phyloP scores from a whole-genome alignment of 1,140 invertebrate genomes.

The Drosophila teissieri region DNA sequence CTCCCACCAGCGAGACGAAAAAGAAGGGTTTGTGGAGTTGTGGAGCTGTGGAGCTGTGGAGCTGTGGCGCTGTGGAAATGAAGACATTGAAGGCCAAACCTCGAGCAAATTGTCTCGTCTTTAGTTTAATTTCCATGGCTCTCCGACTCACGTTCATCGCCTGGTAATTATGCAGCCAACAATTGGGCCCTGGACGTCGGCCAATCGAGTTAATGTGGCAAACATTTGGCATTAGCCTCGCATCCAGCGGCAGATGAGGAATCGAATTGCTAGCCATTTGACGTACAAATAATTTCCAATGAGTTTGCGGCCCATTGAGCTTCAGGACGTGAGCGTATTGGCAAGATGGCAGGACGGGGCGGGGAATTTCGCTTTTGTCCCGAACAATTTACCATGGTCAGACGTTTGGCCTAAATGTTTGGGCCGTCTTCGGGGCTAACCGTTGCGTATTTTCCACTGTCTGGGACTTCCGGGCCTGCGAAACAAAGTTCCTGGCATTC shows the following conservation, averaged over 20 bases:
- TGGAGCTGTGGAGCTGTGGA: not conserved
- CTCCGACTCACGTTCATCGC: slow-evolving; percentile 58
- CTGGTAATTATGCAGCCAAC: slow-evolving; percentile 72
- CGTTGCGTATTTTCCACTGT: slow-evolving; percentile 8
- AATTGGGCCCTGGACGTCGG: slow-evolving; percentile 70
- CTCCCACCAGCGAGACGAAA: slow-evolving; percentile 24
- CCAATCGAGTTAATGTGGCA: slow-evolving; percentile 80
- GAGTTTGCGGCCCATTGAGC: slow-evolving; percentile 79
- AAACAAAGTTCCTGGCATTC: slow-evolving; percentile 38
- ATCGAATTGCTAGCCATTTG: slow-evolving; percentile 52
- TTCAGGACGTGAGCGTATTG: slow-evolving; percentile 49
- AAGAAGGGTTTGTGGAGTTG: slow-evolving; percentile 61
- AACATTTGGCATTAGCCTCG: slow-evolving; percentile 72
- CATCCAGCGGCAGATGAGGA: slow-evolving; percentile 29
- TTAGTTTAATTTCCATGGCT: slow-evolving; percentile 60
- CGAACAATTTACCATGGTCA: slow-evolving; percentile 26
- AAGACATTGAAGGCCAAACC: slow-evolving; percentile 16
- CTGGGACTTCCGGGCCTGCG: slow-evolving; percentile 1
- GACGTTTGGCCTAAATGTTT: slow-evolving; percentile 31
- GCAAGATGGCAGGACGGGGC: not conserved
- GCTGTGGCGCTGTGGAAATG: slow-evolving; percentile 4
- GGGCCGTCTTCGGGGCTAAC: slow-evolving; percentile 22
- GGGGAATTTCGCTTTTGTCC: slow-evolving; percentile 25
- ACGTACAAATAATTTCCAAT: slow-evolving; percentile 82
- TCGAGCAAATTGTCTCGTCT: slow-evolving; percentile 66